Base-by-base conservation (phyloP, 2,797 vertebrate genomes). In the Prionace glauca region DNA sequence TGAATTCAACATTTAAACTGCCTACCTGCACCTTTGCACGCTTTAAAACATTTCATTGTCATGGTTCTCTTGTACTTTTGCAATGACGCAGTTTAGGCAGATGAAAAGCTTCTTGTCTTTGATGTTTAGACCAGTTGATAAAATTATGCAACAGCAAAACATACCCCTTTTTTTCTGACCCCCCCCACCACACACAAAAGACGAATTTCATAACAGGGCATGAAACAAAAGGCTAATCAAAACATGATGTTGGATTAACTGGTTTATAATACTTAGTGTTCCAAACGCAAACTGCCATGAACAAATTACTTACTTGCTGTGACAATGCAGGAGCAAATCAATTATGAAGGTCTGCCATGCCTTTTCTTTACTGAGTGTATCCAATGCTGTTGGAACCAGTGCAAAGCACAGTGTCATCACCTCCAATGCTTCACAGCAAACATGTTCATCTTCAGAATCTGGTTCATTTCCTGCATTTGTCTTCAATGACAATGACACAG, bases 281-380 rank as follows among this genome's bases (percentile, higher is more conserved):
- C 50, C 87, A 60, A 5, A 5, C 18, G 36, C 36, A 81, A 65
- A 7, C 12, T 69, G 90, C 62, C 18, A 36, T n/a, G 7, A 65
- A 91, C 22, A 16, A 88, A 56, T 36, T 32, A 98, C 98, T 98
- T 97, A 99, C 99, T 98, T 99, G 99, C 99, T 99, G 97, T 99
- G 99, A 97, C 99, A 99, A 97, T 99, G 99, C 96, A 99, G 97
- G 0, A 99, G 97, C 97, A 99, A 97, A 97, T 99, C 99, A 96
- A 99, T 99, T 97, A 99, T 99, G 97, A 99, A 99, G 0, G 99
- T 99, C 97, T 99, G 99, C 99, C 99, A 99, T 36, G 99, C 99
- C 96, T 99, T 99, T 97, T 99, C 99, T 97, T 99, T 99, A 97
- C 99, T 99, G 96, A 99, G 99, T 36, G 99, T 98, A 97, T 99